phyloP scores from a whole-genome alignment of 2,113 vertebrate genomes.

The Mixornis gularis region DNA sequence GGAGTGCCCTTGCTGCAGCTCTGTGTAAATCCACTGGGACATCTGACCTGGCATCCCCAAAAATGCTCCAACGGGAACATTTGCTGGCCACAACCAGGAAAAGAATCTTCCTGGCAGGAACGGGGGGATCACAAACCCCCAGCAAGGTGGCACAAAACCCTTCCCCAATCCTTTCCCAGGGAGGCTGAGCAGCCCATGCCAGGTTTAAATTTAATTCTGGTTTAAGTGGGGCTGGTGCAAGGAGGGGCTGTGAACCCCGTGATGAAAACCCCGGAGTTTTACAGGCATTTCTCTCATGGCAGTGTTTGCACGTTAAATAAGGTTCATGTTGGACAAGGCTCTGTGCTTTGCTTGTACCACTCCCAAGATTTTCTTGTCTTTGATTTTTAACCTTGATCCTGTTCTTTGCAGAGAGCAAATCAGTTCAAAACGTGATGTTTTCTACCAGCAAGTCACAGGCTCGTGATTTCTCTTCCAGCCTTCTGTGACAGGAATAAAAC shows the following conservation, averaged over 20 bases:
- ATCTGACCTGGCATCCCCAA: background rate
- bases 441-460: background rate
- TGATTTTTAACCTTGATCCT: constrained; percentile 3
- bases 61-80: background rate
- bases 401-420: background rate
- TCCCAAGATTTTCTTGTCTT: constrained; percentile 11
- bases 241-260: background rate
- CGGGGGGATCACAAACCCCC: accelerated
- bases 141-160: background rate
- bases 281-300: background rate
- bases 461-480: background rate
- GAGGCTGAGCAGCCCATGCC: background rate
- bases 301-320: background rate
- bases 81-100: accelerated
- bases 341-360: background rate
- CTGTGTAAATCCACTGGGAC: background rate
- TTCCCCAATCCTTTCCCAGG: background rate
- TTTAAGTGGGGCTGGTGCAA: background rate
- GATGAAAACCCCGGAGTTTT: background rate
- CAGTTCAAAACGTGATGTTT: background rate
- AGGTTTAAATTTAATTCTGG: background rate
- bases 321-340: background rate
- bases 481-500: background rate
- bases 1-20: background rate
- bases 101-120: background rate